These are phyloP conservation scores for Sisor rabdophorus DNA, from an alignment of 2,113 vertebrate species.

Conservation along the genomic window DNA sequence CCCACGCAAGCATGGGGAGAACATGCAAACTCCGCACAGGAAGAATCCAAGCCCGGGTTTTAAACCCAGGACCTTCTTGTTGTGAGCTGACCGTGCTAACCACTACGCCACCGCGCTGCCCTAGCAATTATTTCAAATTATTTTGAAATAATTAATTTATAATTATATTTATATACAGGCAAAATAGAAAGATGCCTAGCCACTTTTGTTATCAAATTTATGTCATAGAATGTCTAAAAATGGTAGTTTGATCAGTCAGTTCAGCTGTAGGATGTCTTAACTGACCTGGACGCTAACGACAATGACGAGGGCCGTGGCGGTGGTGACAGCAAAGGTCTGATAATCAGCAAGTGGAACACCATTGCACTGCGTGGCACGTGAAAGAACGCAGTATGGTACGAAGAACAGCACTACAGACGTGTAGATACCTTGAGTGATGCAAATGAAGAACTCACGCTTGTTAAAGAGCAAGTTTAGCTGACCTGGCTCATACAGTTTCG, in stretches of 20 bases:
- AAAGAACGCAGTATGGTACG: slow-evolving; percentile 80
- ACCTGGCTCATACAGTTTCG: slow-evolving; percentile 90
- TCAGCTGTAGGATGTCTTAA: neutral
- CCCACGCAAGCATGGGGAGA: no score
- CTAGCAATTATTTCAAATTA: no score
- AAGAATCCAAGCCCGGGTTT: no score
- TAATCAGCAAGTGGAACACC: slow-evolving; percentile 86
- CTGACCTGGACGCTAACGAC: slow-evolving; percentile 91
- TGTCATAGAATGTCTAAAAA: neutral
- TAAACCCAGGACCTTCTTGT: no score
- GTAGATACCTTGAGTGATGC: slow-evolving; percentile 93
- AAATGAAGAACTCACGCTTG: slow-evolving; percentile 96
- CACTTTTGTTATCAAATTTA: neutral
- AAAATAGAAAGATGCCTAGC: no score
- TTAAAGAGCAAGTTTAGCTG: slow-evolving; percentile 97
- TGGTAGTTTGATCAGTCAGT: neutral
- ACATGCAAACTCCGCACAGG: no score
- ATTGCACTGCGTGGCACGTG: slow-evolving; percentile 75
- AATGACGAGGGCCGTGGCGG: slow-evolving; percentile 87
- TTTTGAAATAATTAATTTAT: no score
- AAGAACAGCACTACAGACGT: slow-evolving; percentile 91
- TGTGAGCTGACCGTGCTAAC: no score
- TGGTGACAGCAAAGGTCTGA: slow-evolving; percentile 91
- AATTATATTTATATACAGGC: no score
- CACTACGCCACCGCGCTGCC: no score